Evolutionary conservation across 2,113 vertebrate species (phyloP), one percentile per base, ranked within the genome.

Genomic region (Crotophaga sulcirostris): DNA sequence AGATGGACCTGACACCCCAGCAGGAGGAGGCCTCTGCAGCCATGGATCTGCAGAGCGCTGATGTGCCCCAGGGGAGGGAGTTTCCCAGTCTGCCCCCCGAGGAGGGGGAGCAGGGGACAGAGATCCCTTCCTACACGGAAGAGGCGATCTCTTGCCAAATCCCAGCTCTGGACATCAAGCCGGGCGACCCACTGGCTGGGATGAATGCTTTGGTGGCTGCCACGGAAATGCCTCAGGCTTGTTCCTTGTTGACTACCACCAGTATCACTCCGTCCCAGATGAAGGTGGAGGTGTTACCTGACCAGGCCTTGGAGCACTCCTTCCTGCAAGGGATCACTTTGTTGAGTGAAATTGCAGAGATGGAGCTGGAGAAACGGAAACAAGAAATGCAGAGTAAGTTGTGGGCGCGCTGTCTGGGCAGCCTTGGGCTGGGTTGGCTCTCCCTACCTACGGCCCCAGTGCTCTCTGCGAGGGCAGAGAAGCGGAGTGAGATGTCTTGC

Each of bases 311-410:
- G 79, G 98, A 98, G 21, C 98, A 98, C 72, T 98, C 98, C 59
- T 98, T 99, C 16, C 94, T 99, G 69, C 99, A 99, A 19, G 99
- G 99, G 18, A 99, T 99, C 98, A 98, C 99, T 34, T 97, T 99
- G 77, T 98, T 99, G 77, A 99, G 99, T 47, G 99, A 99, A 96
- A 99, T 99, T 42, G 99, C 99, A 0, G 99, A 98, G 93, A 97
- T 98, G 80, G 99, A 99, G 91, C 98, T 99, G 94, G 98, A 99
- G 93, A 97, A 98, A 75, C 94, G 98, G 95, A 97, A 97, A 82
- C 97, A 97, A 82, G 98, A 98, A 69, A 69, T 59, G 19, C 93
- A 97, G 47, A 96, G 99, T 99, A 95, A 98, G 98, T 92, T 15
- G 3, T 4, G 21, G 23, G 15, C 6, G 31, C 1, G 2, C 12